Evolutionary conservation across 2,888 invertebrate genomes (phyloP).

Genomic region (Cataglyphis altisquamis): DNA sequence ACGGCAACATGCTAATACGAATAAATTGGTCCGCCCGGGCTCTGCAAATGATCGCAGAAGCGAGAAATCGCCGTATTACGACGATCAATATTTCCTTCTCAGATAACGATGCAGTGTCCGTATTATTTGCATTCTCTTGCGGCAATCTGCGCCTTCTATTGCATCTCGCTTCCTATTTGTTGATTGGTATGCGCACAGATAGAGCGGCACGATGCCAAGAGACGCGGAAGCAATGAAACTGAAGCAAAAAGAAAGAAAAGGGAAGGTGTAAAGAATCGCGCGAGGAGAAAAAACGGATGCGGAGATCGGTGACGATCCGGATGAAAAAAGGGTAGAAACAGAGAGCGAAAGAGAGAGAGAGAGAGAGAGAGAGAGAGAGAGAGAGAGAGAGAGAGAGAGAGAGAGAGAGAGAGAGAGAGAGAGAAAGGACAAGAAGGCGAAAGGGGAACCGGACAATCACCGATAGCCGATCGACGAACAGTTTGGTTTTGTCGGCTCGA

Average conservation of each 20-base stretch:
- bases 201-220: slow-evolving; percentile 14
- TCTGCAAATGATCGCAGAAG: slow-evolving; percentile 2
- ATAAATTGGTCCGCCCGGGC: slow-evolving; percentile 21
- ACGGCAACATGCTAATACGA: slow-evolving; percentile 26
- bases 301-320: not conserved
- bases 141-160: not conserved
- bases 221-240: slow-evolving; percentile 25
- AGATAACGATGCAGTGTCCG: not conserved
- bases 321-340: too few relatives aligned
- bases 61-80: not conserved
- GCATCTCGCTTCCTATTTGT: slow-evolving; percentile 61
- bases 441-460: not conserved
- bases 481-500: slow-evolving; percentile 11
- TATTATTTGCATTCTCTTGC: slow-evolving; percentile 6
- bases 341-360: not conserved
- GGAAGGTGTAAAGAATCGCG: slow-evolving; percentile 22
- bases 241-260: not conserved
- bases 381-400: not conserved
- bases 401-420: not conserved
- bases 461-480: slow-evolving; percentile 11
- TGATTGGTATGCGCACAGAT: slow-evolving; percentile 63
- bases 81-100: slow-evolving; percentile 24
- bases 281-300: not conserved
- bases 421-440: not conserved
- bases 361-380: too few relatives aligned